Base-by-base conservation (phyloP, 2,888 invertebrate species). In the Eugnorisma glareosa region DNA sequence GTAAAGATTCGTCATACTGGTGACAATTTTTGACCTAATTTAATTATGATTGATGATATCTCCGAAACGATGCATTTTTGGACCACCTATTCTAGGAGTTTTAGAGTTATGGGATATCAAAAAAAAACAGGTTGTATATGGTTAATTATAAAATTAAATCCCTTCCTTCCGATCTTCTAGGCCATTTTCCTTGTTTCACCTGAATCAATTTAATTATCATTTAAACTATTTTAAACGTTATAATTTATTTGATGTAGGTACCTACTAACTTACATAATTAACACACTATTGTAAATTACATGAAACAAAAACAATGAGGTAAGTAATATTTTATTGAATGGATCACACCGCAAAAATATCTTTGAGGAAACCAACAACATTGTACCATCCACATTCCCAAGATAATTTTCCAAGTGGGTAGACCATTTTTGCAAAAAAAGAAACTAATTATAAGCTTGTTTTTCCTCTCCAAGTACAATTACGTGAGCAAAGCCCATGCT, bases 341-440 rank as follows among this genome's bases (percentile, higher is more conserved):
- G 13, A 35, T 21, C n/a, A 15, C 28, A 70, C 24, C 24, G 18
- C 11, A 18, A 21, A 63, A n/a, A n/a, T 51, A 40, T 77, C 4
- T 35, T 51, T 54, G 18, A 79, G 43, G 71, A 79, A 79, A 79
- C 51, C 45, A 43, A 51, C 15, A n/a, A 21, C 21, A 15, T 63
- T 40, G 8, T 43, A 61, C n/a, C 15, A 51, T 35, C 24, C n/a
- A 28, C 18, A 21, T 40, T 40, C 10, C n/a, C 11, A 45, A 45
- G 57, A 67, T 48, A 59, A 77, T 59, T 77, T n/a, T 31, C n/a
- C 31, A 67, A 67, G 37, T 21, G 31, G 13, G 31, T 28, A 31
- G 28, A n/a, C 54, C 28, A 18, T 35, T 43, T 69, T 59, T 67
- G 31, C 28, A 64, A 21, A 21, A 10, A 68, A 68, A 40, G 13